These are phyloP conservation scores for Hozukius guyotensis DNA, from an alignment of 2,797 vertebrate genomes.

Conservation along the genomic window DNA sequence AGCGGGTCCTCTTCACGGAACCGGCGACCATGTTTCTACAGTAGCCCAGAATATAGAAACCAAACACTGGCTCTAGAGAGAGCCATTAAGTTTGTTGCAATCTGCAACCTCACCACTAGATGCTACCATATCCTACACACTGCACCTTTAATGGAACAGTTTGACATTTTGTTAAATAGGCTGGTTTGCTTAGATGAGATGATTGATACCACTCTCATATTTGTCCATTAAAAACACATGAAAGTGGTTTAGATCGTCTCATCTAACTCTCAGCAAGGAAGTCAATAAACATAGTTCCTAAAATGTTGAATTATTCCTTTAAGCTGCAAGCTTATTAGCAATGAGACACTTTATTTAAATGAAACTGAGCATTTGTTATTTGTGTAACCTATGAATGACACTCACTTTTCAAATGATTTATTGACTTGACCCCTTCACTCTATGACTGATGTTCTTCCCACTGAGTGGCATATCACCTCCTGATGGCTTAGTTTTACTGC, in stretches of 20 bases:
- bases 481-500: conserved; percentile 38
- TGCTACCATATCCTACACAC: too few relatives aligned
- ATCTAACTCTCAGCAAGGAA: background rate
- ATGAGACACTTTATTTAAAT: background rate
- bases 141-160: too few relatives aligned
- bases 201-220: background rate
- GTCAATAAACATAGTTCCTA: background rate
- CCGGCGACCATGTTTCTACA: too few relatives aligned
- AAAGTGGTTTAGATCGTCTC: background rate
- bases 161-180: too few relatives aligned
- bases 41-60: too few relatives aligned
- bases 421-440: conserved; percentile 9
- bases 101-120: too few relatives aligned
- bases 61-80: too few relatives aligned
- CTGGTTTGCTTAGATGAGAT: background rate
- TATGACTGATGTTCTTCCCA: conserved; percentile 32
- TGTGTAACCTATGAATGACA: conserved; percentile 19
- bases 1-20: too few relatives aligned
- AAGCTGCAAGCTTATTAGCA: background rate
- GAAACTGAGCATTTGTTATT: background rate
- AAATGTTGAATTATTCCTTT: conserved; percentile 1
- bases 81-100: too few relatives aligned
- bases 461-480: conserved; percentile 42
- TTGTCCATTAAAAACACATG: background rate
- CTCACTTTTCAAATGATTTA: conserved; percentile 30